Conservation (phyloP, 2,113 vertebrate species). For the Corythornis madagascariensis region DNA sequence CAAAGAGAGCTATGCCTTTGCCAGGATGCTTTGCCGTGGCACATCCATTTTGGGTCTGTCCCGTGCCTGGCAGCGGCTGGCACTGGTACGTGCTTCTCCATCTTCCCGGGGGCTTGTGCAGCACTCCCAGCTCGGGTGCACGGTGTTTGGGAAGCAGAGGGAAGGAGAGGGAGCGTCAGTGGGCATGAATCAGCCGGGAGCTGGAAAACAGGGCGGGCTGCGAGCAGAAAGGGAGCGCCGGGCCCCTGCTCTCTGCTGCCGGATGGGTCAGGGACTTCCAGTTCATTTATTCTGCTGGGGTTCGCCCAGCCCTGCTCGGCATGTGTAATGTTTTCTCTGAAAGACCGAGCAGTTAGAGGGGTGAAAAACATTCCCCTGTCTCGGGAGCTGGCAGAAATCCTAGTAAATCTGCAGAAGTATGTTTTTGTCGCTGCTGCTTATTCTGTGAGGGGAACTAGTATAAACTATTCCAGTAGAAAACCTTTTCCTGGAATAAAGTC, state of each 20-base stretch:
- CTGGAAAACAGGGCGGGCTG: not conserved
- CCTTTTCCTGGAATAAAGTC: slow-evolving; percentile 56
- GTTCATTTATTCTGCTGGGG: slow-evolving; percentile 24
- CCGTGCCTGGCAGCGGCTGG: not conserved
- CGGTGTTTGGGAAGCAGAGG: fast-evolving
- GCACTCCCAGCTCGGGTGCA: not conserved
- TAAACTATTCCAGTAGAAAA: slow-evolving; percentile 43
- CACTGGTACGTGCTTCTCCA: not conserved
- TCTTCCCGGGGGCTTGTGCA: fast-evolving
- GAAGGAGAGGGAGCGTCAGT: not conserved
- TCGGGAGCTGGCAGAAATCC: slow-evolving; percentile 59
- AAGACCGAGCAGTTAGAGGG: slow-evolving; percentile 7
- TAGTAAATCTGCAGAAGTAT: slow-evolving; percentile 51
- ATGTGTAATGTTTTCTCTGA: slow-evolving; percentile 39
- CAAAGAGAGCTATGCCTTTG: fast-evolving
- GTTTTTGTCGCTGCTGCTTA: slow-evolving; percentile 53
- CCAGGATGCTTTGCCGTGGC: not conserved
- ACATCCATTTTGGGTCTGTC: fast-evolving
- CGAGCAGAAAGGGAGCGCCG: not conserved
- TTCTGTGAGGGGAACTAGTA: slow-evolving; percentile 6
- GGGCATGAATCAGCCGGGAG: not conserved
- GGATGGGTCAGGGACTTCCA: slow-evolving; percentile 33
- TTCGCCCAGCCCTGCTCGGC: slow-evolving; percentile 30
- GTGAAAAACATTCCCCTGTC: slow-evolving; percentile 55
- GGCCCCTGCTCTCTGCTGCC: not conserved